Evolutionary conservation across 2,888 invertebrate species (phyloP).

Genomic region (Abrostola tripartita): DNA sequence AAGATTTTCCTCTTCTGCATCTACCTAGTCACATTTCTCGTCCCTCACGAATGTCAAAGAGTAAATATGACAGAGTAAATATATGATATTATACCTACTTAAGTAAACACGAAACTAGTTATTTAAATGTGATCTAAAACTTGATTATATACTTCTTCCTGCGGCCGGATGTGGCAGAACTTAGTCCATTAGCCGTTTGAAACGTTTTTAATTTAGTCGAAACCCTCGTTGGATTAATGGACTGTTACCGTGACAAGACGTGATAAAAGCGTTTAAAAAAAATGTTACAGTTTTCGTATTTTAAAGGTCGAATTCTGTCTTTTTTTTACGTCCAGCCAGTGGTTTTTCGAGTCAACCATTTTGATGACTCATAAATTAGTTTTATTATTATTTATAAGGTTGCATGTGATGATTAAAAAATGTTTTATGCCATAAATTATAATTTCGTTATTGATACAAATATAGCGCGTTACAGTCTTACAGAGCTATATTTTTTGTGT

Average conservation of each 20-base stretch:
- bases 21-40: no score
- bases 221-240: constrained; percentile 63
- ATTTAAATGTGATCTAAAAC: constrained; percentile 38
- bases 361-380: no score
- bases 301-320: constrained; percentile 34
- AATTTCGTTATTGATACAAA: no score
- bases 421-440: no score
- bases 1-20: no score
- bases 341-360: constrained; percentile 2
- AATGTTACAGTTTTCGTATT: constrained; percentile 34
- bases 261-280: constrained; percentile 54
- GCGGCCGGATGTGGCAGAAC: constrained; percentile 54
- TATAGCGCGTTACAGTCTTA: no score
- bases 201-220: constrained; percentile 63
- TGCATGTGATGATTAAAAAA: no score
- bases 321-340: constrained; percentile 28
- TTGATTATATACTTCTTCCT: constrained; percentile 36
- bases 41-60: no score
- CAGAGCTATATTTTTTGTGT: no score
- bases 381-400: no score
- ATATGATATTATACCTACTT: neutral
- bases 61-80: no score
- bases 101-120: constrained; percentile 19
- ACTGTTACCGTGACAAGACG: constrained; percentile 59
- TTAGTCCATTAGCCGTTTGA: constrained; percentile 60